phyloP scores from a whole-genome alignment of 1,140 invertebrate genomes.

The honey bee (Apis mellifera) region Amel_HAv3.1 CM009942.2:10555501-10556000 shows the following conservation, averaged over 20 bases:
- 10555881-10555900: not conserved
- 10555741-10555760: no score
- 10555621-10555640: not conserved
- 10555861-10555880: not conserved
- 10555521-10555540: not conserved
- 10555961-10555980: slow-evolving; percentile 58
- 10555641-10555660: not conserved
- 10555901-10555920: slow-evolving; percentile 37
- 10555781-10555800: not conserved
- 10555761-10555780: no score
- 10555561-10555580: slow-evolving; percentile 25
- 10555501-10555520: not conserved
- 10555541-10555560: slow-evolving; percentile 22
- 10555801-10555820: no score
- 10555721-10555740: slow-evolving; percentile 5
- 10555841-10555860: not conserved
- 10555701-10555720: slow-evolving; percentile 2
- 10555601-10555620: not conserved
- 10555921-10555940: slow-evolving; percentile 42
- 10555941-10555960: slow-evolving; percentile 43
- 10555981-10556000: slow-evolving; percentile 27
- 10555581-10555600: slow-evolving; percentile 19
- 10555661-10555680: slow-evolving; percentile 35
- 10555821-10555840: no score
- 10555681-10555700: slow-evolving; percentile 18